phyloP scores from a whole-genome alignment of 2,113 vertebrate genomes.

The Probosciger aterrimus region DNA sequence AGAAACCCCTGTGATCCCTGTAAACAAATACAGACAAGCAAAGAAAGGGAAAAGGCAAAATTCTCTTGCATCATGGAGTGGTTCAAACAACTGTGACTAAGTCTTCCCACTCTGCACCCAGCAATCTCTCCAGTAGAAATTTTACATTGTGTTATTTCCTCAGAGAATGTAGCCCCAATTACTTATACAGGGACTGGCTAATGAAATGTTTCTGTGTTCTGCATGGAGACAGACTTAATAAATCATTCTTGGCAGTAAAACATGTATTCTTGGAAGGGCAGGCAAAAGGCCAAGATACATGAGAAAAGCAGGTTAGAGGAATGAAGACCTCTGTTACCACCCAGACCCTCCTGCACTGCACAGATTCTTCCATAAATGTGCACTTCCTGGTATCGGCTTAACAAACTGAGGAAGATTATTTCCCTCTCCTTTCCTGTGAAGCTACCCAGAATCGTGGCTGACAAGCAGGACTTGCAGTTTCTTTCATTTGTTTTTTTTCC shows the following conservation, averaged over 20 bases:
- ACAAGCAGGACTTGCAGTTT: not conserved
- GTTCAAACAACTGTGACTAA: not conserved
- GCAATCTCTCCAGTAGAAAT: not conserved
- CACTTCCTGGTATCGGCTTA: not conserved
- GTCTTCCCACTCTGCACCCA: not conserved
- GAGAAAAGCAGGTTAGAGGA: not conserved
- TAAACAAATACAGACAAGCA: not conserved
- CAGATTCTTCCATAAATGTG: not conserved
- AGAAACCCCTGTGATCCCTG: not conserved
- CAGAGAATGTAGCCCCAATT: constrained; percentile 8
- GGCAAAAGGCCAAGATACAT: not conserved
- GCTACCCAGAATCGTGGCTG: not conserved
- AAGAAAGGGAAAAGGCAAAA: not conserved
- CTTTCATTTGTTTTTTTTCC: not conserved
- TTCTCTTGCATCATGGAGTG: not conserved
- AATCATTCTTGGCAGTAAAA: not conserved
- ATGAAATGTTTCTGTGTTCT: not conserved
- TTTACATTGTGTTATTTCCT: constrained; percentile 8
- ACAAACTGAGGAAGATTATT: not conserved
- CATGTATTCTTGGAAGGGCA: not conserved
- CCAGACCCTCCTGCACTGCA: not conserved
- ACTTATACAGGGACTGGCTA: not conserved
- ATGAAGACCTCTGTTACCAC: not conserved
- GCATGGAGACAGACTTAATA: not conserved
- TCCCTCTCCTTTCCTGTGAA: not conserved